Conservation (phyloP, 2,113 vertebrate species). For the Myocastor coypus region DNA sequence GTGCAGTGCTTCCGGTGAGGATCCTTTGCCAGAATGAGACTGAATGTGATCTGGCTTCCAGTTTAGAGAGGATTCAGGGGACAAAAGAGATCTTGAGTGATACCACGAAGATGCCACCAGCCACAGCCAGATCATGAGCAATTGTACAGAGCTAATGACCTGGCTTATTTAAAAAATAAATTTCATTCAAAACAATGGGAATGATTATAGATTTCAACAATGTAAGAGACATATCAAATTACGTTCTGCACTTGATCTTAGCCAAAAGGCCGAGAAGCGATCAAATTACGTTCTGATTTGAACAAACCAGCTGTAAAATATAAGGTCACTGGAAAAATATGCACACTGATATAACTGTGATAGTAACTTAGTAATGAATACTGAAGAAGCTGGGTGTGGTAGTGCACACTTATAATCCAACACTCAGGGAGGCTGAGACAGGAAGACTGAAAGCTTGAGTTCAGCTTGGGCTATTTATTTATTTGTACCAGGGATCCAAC, state of each 20-base stretch:
- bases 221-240: background rate
- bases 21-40: constrained; percentile 5
- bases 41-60: background rate
- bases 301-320: background rate
- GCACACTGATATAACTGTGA: background rate
- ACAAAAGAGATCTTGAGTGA: background rate
- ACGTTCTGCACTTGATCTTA: too few species aligned
- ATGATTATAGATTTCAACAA: background rate
- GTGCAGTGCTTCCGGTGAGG: background rate
- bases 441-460: background rate
- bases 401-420: background rate
- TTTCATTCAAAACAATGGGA: background rate
- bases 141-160: background rate
- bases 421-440: background rate
- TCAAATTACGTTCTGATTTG: background rate
- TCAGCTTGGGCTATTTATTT: background rate
- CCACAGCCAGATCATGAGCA: background rate
- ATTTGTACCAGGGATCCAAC: too few species aligned
- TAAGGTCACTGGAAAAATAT: background rate
- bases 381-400: background rate
- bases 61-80: background rate
- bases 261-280: too few species aligned
- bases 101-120: background rate
- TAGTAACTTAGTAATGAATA: background rate
- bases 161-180: constrained; percentile 14